Base-by-base conservation (phyloP, 1,140 invertebrate species). In the Trachymyrmex septentrionalis region DNA sequence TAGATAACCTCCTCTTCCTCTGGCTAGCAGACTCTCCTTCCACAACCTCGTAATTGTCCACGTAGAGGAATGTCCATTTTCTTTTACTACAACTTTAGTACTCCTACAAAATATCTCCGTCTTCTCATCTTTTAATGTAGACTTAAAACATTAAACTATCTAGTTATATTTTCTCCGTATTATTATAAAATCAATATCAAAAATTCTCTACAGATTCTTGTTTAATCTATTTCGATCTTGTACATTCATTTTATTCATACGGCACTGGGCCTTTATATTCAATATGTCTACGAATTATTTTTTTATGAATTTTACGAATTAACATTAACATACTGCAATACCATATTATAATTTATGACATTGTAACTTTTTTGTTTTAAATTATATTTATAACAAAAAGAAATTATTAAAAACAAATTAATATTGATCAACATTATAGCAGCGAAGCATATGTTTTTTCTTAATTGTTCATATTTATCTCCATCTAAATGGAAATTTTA, bases 401-500 rank as follows among this genome's bases (percentile, higher is more conserved):
- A 34, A 67, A 38, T 80, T 34, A 55, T 3, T 21, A n/a, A 21
- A 53, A 34, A 24, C 10, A 4, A 55, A n/a, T 66, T 78, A 80
- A 67, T 55, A 24, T 3, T 21, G 12, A 21, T 57, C 57, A 30
- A 87, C 88, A 84, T 92, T 75, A 89, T 24, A 89, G 72, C 84
- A 88, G 73, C 71, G 69, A 63, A 78, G 82, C 86, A 90, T 86
- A 66, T 66, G 63, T 72, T 82, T 86, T 57, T 87, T 84, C 61
- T 86, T 86, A 90, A 90, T 89, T 69, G 66, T 90, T 82, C 34
- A 82, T 76, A 86, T 85, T 84, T 81, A 78, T 90, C 59, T 85
- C 69, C 77, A 88, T 86, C 64, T 81, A 88, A 86, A 90, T 91
- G 87, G 86, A 82, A 87, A 90, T 71, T 50, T 88, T 57, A 85